phyloP scores from a whole-genome alignment of 2,797 vertebrate species.

The Semotilus atromaculatus region DNA sequence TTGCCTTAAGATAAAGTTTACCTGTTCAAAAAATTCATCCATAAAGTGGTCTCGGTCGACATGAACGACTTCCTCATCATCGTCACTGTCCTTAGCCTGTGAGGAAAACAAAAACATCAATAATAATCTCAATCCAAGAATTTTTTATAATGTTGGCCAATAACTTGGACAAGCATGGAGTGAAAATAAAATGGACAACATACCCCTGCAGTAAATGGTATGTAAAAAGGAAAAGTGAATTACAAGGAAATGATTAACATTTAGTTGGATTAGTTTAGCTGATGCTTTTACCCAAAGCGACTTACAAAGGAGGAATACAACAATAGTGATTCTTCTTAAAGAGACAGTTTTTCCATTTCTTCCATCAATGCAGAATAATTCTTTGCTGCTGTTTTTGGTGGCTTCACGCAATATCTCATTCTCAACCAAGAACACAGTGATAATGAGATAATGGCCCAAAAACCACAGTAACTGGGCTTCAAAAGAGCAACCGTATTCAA shows the following conservation, averaged over 20 bases:
- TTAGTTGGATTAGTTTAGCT: not conserved
- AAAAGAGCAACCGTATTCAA: conserved; percentile 40
- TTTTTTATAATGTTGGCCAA: not conserved
- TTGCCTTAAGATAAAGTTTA: conserved; percentile 58
- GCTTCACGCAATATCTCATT: not conserved
- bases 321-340: not conserved
- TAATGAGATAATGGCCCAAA: not conserved
- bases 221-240: not conserved
- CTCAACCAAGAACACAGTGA: not conserved
- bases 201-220: not conserved
- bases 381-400: not conserved
- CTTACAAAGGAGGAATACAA: not conserved
- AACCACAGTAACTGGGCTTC: conserved; percentile 1
- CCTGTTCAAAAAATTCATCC: conserved; percentile 97
- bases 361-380: not conserved
- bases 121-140: not conserved
- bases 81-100: conserved; percentile 94
- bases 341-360: not conserved
- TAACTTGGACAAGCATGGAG: not conserved
- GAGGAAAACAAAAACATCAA: conserved; percentile 21
- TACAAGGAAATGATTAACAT: not conserved
- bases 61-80: conserved; percentile 93
- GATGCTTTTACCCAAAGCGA: not conserved
- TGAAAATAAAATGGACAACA: not conserved
- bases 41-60: conserved; percentile 94